Evolutionary conservation across 2,113 vertebrate species (phyloP).

Genomic region (Pyrgilauda ruficollis): DNA sequence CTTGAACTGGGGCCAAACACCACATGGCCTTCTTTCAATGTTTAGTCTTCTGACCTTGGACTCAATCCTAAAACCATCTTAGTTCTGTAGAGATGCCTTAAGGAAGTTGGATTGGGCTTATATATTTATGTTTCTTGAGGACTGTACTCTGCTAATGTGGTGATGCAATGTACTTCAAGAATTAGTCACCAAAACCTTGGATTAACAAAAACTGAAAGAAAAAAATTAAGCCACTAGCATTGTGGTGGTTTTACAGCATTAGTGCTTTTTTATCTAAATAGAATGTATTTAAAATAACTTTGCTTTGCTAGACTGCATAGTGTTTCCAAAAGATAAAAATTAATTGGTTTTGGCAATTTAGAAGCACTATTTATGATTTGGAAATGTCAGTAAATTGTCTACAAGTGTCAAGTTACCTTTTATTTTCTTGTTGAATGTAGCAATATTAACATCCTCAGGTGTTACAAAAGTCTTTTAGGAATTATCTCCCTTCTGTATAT

Average conservation of each 20-base stretch:
- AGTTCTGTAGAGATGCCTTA: background rate
- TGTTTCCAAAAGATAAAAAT: background rate
- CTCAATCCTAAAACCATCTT: background rate
- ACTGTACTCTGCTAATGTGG: background rate
- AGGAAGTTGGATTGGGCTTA: background rate
- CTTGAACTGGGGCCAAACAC: background rate
- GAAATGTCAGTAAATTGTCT: background rate
- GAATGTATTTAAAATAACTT: background rate
- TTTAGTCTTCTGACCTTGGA: background rate
- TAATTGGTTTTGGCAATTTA: background rate
- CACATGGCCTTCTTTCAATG: background rate
- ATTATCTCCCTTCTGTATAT: background rate
- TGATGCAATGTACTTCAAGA: background rate
- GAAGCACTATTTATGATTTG: background rate
- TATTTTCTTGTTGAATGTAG: background rate
- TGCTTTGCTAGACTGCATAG: background rate
- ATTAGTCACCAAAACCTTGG: background rate
- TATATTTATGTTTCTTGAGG: background rate
- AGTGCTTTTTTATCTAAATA: background rate
- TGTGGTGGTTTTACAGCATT: background rate
- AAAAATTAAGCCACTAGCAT: background rate
- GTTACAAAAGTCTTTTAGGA: background rate
- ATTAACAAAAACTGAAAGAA: background rate
- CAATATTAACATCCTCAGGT: background rate
- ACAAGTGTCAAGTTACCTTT: background rate